Evolutionary conservation across 92 coral and sea anemone genomes (phyloP), one percentile per base, ranked within the genome.

Genomic region (Zoanthus solanderi): DNA sequence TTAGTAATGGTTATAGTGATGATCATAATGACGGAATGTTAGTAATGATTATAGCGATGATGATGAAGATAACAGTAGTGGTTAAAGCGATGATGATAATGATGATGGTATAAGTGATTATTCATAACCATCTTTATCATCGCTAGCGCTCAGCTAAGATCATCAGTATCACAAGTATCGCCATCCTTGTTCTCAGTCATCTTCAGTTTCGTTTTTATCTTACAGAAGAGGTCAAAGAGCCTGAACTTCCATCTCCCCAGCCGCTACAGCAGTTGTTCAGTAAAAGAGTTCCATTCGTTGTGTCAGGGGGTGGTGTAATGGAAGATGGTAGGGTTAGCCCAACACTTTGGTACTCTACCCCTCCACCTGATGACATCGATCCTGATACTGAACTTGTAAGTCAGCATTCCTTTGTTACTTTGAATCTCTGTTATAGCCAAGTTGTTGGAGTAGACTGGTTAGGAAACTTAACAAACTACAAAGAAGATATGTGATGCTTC

Each of bases 291-390:
- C 89, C 97, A 0, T 97, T 93, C 88, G 79, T 93, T 37, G 93
- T 94, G 69, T 63, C 85, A 15, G 85, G 85, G 63, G 85, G 75
- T 65, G 97, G 99, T 31, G 99, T 92, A 71, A 94, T 93, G 65
- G 96, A 95, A 87, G 98, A 94, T 77, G 97, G 97, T 15, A 91
- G 98, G 68, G 96, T 95, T 67, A 95, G 99, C 73, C 99, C 97
- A 37, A 93, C 99, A 31, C 87, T 97, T 18, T 97, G 99, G 99
- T 97, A 96, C 88, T 94, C 98, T 54, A 97, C 98, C 37, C 99
- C 99, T 80, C 99, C 97, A 80, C 97, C 99, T 17, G 99, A 97
- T 66, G 99, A 97, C 60, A 93, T 97, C 83, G 99, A 97, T 78
- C 97, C 96, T 30, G 99, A 95, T 61, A 88, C 90, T 30, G 99